phyloP scores from a whole-genome alignment of 2,113 vertebrate species.

The Apodemus sylvaticus region DNA sequence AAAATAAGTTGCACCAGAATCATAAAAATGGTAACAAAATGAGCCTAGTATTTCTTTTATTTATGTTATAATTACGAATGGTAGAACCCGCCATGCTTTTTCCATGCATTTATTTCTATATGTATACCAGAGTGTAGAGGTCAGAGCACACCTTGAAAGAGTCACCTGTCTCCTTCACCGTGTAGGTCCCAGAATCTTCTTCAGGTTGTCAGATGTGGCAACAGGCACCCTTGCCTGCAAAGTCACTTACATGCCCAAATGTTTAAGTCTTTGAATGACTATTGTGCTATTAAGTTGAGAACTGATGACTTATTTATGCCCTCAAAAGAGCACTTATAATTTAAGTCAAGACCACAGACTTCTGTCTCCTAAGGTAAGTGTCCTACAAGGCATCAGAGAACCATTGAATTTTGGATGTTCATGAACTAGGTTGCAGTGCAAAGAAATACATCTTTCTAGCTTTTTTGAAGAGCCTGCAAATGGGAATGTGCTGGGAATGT shows the following conservation, averaged over 20 bases:
- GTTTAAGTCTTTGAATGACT: conserved; percentile 23
- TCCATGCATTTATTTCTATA: background rate
- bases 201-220: background rate
- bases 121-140: background rate
- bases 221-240: background rate
- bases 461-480: conserved; percentile 26
- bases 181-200: background rate
- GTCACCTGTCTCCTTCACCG: background rate
- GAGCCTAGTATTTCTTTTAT: background rate
- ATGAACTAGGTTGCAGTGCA: background rate
- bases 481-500: background rate
- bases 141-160: background rate
- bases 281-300: background rate
- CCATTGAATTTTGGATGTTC: conserved; percentile 15
- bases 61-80: conserved; percentile 41
- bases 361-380: background rate
- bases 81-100: background rate
- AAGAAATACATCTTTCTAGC: background rate
- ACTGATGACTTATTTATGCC: conserved; percentile 29
- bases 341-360: background rate
- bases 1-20: conserved; percentile 30
- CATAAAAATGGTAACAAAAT: conserved; percentile 48
- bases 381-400: background rate
- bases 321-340: background rate
- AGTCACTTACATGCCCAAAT: background rate